Conservation (phyloP, 2,888 invertebrate genomes). For the Ceratothoa steindachneri region DNA sequence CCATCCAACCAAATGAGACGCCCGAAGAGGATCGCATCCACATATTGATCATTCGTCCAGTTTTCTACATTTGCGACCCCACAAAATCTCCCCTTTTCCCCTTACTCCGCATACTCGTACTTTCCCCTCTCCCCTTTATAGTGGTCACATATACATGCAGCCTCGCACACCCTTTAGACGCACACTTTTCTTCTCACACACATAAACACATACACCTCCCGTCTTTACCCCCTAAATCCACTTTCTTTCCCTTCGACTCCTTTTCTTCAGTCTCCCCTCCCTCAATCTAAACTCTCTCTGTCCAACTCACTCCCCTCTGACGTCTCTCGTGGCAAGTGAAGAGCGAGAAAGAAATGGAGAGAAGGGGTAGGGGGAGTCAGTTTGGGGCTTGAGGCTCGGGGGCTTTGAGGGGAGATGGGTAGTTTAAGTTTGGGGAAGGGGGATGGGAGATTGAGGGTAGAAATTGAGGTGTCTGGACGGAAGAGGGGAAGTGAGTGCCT, state of each 20-base stretch:
- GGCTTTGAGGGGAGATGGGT: neutral
- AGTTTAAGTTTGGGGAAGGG: no score
- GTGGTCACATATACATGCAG: no score
- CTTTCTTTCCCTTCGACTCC: conserved; percentile 8
- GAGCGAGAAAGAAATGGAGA: no score
- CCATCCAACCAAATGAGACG: conserved; percentile 2
- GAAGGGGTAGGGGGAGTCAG: neutral
- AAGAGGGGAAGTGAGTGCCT: no score
- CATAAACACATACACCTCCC: no score
- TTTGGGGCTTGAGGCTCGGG: conserved; percentile 12
- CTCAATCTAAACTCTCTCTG: conserved; percentile 2
- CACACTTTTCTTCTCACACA: no score
- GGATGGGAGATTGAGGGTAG: no score
- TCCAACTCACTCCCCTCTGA: neutral
- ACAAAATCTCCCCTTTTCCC: neutral
- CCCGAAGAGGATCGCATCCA: neutral
- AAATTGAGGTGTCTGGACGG: no score
- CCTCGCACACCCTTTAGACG: no score
- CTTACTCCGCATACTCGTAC: conserved; percentile 2
- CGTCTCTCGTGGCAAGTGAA: no score
- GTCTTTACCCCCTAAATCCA: no score
- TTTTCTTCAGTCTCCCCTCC: neutral
- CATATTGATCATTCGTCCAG: conserved; percentile 15
- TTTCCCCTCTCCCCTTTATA: neutral
- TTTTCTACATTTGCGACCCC: conserved; percentile 11